Base-by-base conservation (phyloP, 2,113 vertebrate species). In the Sturnus vulgaris region DNA sequence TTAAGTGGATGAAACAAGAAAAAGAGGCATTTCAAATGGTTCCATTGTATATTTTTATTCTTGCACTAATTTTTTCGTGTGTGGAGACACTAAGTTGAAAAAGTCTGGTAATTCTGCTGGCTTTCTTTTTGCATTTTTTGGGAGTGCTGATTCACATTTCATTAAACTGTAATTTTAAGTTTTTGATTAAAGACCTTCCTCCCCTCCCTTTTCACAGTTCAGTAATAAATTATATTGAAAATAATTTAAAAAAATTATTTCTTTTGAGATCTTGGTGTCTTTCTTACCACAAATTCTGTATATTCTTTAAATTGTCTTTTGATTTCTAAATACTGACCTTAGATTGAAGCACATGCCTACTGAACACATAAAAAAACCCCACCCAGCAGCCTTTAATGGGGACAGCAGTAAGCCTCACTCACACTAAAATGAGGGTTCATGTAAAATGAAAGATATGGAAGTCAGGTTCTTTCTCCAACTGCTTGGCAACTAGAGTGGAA, bases 171-270 rank as follows among this genome's bases (percentile, higher is more conserved):
- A 93, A 39, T 53, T 66, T 53, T 59, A 17, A 22, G 3, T 66
- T 30, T 46, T 60, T 72, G 5, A 8, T 27, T 82, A 23, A 76
- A 86, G 44, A 64, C 7, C 5, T 49, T 56, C 7, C 4, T n/a
- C 12, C 11, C 15, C 11, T 37, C 4, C 12, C 12, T 40, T 37
- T 39, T 78, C 15, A 31, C 21, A 52, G 8, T 39, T 86, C 42
- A 63, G 25, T 70, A 88, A 63, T 68, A 94, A 87, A 83, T 81
- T 39, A 49, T 13, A 65, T 68, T 49, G 22, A 82, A 77, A 73
- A 73, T 81, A 70, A 50, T 77, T 60, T 1, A 3, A 64, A 72
- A 55, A 42, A 59, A n/a, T 56, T 39, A 27, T 65, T 28, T 68
- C 8, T 56, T 87, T 72, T 72, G 46, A 77, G 17, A 63, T 33